phyloP scores from a whole-genome alignment of 2,888 invertebrate genomes.

The Gasteruption jaculator region DNA sequence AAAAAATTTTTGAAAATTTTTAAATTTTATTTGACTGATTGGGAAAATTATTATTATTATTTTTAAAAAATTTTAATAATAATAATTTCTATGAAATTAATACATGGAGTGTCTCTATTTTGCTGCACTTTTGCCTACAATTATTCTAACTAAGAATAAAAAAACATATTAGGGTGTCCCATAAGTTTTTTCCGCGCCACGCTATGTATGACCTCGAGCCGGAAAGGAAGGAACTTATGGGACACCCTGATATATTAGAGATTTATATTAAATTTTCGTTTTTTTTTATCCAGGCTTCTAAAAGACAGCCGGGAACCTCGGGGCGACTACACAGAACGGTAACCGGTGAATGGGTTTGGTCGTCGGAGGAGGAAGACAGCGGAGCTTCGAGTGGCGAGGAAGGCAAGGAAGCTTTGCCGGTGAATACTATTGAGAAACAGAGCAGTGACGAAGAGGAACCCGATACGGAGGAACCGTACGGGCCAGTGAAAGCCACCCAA shows the following conservation, averaged over 20 bases:
- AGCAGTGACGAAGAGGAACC: constrained; percentile 51
- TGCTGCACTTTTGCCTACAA: no score
- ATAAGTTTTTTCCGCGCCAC: no score
- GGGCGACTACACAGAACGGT: constrained; percentile 81
- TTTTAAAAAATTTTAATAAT: constrained; percentile 5
- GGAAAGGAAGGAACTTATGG: no score
- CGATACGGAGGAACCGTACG: constrained; percentile 42
- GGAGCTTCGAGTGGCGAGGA: constrained; percentile 57
- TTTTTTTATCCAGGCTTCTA: constrained; percentile 56
- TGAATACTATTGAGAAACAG: constrained; percentile 52
- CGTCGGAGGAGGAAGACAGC: constrained; percentile 86
- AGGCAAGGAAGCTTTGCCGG: constrained; percentile 48
- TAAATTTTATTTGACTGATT: constrained; percentile 2
- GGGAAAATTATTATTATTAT: constrained; percentile 2
- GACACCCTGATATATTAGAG: no score
- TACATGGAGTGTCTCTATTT: no score
- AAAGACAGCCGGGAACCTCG: constrained; percentile 78
- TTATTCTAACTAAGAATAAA: no score
- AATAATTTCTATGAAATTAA: constrained; percentile 7
- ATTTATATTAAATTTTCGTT: constrained; percentile 7
- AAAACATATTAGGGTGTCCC: no score
- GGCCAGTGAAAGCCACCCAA: constrained; percentile 39
- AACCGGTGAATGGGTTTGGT: constrained; percentile 98
- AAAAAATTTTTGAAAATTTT: constrained; percentile 8
- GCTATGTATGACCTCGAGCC: no score